Percentiles rank a stretch among this genome's conserved stretches.
These are phyloP conservation scores for Microctonus brassicae DNA, from an alignment of 2,888 invertebrate species.

Conservation along the genomic window DNA sequence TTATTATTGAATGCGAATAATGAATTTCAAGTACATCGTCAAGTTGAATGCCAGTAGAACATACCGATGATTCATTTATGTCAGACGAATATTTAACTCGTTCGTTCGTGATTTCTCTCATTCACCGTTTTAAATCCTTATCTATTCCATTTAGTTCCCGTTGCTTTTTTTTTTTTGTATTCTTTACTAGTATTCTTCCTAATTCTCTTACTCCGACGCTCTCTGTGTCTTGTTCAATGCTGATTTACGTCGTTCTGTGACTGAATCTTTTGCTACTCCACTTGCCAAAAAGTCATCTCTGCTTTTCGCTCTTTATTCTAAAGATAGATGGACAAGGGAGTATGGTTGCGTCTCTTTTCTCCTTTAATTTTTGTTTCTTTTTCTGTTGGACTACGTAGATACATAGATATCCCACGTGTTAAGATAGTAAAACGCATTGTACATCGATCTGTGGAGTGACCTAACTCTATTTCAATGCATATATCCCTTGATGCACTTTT, in stretches of 20 bases:
- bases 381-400: constrained; percentile 15
- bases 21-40: neutral
- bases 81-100: constrained; percentile 6
- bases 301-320: constrained; percentile 22
- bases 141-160: too few relatives aligned
- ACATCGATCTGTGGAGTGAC: constrained; percentile 46
- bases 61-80: constrained; percentile 5
- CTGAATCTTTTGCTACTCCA: neutral
- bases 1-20: neutral
- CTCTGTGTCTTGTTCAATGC: neutral
- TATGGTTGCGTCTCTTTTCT: constrained; percentile 15
- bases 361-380: constrained; percentile 9
- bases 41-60: neutral
- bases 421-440: too few relatives aligned
- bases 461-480: constrained; percentile 49
- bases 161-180: neutral
- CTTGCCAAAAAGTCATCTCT: constrained; percentile 17
- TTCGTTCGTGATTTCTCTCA: constrained; percentile 1
- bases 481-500: constrained; percentile 45
- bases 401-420: too few relatives aligned
- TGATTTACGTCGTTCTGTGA: neutral
- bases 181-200: neutral
- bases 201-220: neutral
- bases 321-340: constrained; percentile 18
- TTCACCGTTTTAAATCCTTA: neutral